Evolutionary conservation across 1,140 invertebrate genomes (phyloP), one percentile per base, ranked within the genome.

Genomic region (Nephotettix cincticeps): DNA sequence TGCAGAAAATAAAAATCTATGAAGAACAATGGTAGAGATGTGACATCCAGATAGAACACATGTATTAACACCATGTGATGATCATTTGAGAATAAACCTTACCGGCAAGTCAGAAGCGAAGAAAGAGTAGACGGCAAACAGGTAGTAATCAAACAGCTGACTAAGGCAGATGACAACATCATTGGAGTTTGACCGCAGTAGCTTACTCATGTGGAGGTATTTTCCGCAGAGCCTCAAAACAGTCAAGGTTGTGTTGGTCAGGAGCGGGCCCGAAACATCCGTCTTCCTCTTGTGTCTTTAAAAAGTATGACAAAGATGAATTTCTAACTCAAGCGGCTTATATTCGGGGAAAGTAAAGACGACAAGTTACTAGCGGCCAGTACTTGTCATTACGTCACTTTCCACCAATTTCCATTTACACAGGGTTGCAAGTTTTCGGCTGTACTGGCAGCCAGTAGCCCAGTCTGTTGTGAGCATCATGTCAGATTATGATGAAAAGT

Each of bases 131-230:
- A 98, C 93, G 0, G 93, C 87, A 80, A 93, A 96, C 54, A 97
- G 89, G 81, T 98, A 99, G 78, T 95, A 96, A 76, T 99, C 96
- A 81, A 97, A 97, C 58, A 99, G 84, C 77, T 99, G 94, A 75
- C 93, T 92, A 87, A 99, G 95, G 72, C 91, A 90, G 73, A 89
- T 86, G 14, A 98, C 89, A 4, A 99, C 95, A 81, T 97, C 93
- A 76, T 93, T 90, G 0, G 96, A 92, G 69, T 99, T 97, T 23
- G 95, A 93, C 69, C 93, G 90, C 25, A 99, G 83, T 63, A 97
- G 85, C 77, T 90, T 87, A 80, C 96, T 96, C 89, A 99, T 98
- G 82, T 98, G 94, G 69, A 99, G 84, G 79, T 93, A 94, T 73
- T 93, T 90, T 74, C 97, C 97, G 81, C 96, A 96, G 67, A 98